phyloP scores from a whole-genome alignment of 2,113 vertebrate species.

The Sceloporus undulatus region DNA sequence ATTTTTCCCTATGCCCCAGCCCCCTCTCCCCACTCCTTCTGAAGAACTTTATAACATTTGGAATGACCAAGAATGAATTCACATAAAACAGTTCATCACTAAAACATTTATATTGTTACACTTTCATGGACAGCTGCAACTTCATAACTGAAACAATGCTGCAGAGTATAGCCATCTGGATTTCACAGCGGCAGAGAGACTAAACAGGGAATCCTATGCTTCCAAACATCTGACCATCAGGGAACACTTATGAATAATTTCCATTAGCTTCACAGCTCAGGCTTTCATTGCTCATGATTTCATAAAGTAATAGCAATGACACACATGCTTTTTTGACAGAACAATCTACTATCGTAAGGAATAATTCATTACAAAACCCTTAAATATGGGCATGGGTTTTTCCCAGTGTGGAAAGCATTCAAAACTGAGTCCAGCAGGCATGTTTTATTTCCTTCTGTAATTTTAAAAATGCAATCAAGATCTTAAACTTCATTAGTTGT shows the following conservation, averaged over 20 bases:
- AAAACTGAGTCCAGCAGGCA: background rate
- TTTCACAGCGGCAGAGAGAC: conserved; percentile 9
- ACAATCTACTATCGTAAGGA: background rate
- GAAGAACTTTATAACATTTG: background rate
- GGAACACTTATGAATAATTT: conserved; percentile 1
- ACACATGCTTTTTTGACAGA: background rate
- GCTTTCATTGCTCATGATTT: background rate
- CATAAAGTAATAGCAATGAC: background rate
- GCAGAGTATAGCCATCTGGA: conserved; percentile 12
- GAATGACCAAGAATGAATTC: conserved; percentile 21
- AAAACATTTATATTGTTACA: conserved; percentile 29
- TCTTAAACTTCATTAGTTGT: background rate
- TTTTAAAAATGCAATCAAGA: background rate
- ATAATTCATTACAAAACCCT: conserved; percentile 12
- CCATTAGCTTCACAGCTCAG: background rate
- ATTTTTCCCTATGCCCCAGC: too few relatives aligned
- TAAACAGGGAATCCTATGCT: background rate
- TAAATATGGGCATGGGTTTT: background rate
- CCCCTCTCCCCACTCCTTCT: background rate
- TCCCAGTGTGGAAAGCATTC: background rate
- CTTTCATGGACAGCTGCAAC: conserved; percentile 23
- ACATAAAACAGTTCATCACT: conserved; percentile 2
- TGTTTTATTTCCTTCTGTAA: conserved; percentile 20
- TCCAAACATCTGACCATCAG: conserved; percentile 5
- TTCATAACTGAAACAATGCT: conserved; percentile 17